Conservation (phyloP, 1,140 invertebrate genomes). For the Mamestra configurata region DNA sequence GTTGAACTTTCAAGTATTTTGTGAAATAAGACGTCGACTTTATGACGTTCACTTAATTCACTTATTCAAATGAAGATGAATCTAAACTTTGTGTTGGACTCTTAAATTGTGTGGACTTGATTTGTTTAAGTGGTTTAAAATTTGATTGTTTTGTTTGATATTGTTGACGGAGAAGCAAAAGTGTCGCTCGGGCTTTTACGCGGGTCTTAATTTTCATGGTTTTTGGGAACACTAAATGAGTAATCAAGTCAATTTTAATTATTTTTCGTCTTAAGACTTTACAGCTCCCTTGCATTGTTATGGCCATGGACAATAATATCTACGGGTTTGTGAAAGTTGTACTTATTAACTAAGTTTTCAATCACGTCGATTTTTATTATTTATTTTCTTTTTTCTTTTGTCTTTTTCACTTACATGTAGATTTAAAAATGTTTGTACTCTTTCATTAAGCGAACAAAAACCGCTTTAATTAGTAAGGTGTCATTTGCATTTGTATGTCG, state of each 20-base stretch:
- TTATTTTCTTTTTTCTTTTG: too few species aligned
- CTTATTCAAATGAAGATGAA: slow-evolving; percentile 54
- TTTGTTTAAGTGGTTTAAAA: slow-evolving; percentile 47
- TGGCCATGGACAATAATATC: too few species aligned
- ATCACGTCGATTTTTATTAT: too few species aligned
- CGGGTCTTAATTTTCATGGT: not conserved
- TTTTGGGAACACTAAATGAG: not conserved
- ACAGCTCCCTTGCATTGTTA: not conserved
- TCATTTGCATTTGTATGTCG: too few species aligned
- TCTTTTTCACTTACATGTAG: too few species aligned
- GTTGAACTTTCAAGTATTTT: slow-evolving; percentile 53
- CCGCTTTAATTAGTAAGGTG: too few species aligned
- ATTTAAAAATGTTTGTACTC: too few species aligned
- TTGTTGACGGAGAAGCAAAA: slow-evolving; percentile 1
- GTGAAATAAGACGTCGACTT: slow-evolving; percentile 52
- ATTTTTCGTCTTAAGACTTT: not conserved
- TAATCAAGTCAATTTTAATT: not conserved
- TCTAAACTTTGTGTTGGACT: slow-evolving; percentile 48
- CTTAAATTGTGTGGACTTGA: slow-evolving; percentile 50
- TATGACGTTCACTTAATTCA: slow-evolving; percentile 53
- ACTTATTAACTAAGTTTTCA: too few species aligned
- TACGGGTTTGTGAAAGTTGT: too few species aligned
- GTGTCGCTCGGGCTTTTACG: not conserved
- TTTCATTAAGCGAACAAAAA: too few species aligned
- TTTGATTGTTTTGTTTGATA: slow-evolving; percentile 48